Percentiles rank a stretch among this genome's conserved stretches.
Evolutionary conservation across 2,797 vertebrate genomes (phyloP).

Genomic region (Argentina silus): DNA sequence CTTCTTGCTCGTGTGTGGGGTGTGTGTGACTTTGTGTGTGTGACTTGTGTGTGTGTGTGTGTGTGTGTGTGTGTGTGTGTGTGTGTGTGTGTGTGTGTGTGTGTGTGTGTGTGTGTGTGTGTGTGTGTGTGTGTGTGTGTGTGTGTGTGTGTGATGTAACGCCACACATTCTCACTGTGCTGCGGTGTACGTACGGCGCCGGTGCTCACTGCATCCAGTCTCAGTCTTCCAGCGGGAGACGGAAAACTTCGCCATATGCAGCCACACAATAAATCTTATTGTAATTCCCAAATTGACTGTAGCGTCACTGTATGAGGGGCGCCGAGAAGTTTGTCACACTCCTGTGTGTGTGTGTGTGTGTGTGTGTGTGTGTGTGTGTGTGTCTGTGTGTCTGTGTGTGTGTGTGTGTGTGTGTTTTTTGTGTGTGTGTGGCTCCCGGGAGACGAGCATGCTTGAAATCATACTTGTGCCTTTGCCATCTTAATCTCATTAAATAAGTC

Average conservation of each 20-base stretch:
- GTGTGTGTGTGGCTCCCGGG: slow-evolving; percentile 32
- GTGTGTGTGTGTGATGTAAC: background rate
- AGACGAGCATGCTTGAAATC: slow-evolving; percentile 65
- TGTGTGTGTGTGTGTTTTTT: slow-evolving; percentile 7
- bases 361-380: slow-evolving; percentile 15
- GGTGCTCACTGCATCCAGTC: slow-evolving; percentile 73
- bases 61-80: background rate
- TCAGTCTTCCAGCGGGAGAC: slow-evolving; percentile 69
- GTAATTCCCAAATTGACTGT: slow-evolving; percentile 78
- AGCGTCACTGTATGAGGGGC: slow-evolving; percentile 69
- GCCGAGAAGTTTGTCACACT: slow-evolving; percentile 71
- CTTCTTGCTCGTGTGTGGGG: background rate
- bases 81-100: slow-evolving; percentile 37
- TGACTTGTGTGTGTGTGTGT: background rate
- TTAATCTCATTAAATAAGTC: slow-evolving; percentile 74
- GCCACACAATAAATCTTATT: slow-evolving; percentile 82
- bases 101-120: background rate
- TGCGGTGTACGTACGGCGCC: slow-evolving; percentile 59
- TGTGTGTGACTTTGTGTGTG: background rate
- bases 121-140: background rate
- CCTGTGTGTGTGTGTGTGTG: slow-evolving; percentile 61
- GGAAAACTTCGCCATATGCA: slow-evolving; percentile 78
- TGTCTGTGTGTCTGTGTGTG: slow-evolving; percentile 61
- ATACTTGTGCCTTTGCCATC: slow-evolving; percentile 75
- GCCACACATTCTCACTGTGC: slow-evolving; percentile 30